Evolutionary conservation across 2,888 invertebrate species (phyloP).

Genomic region (Urechis unicinctus): DNA sequence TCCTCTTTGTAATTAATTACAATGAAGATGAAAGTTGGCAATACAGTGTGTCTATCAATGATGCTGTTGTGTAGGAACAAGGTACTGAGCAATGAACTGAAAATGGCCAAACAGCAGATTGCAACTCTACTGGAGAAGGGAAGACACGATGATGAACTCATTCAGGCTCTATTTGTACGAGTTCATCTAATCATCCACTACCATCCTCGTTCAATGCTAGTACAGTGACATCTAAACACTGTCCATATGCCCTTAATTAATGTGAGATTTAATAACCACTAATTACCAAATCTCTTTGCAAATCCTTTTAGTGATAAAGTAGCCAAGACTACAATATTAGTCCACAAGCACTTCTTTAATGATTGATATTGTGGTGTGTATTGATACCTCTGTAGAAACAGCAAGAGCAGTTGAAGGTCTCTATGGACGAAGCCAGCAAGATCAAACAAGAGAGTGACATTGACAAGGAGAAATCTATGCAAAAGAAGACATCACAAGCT

Average conservation of each 20-base stretch:
- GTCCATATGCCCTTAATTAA: not conserved
- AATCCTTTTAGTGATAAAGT: not conserved
- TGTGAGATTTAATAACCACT: not conserved
- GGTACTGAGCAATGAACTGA: conserved; percentile 44
- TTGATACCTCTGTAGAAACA: conserved; percentile 1
- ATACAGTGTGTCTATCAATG: not conserved
- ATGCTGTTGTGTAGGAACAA: conserved; percentile 35
- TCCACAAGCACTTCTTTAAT: too few species aligned
- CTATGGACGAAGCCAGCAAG: conserved; percentile 24
- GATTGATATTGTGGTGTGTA: not conserved
- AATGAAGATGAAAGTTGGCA: too few species aligned
- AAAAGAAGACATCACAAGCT: conserved; percentile 29
- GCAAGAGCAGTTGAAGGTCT: conserved; percentile 27
- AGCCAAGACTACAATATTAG: too few species aligned
- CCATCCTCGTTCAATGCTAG: too few species aligned
- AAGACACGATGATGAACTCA: conserved; percentile 49
- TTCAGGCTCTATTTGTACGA: conserved; percentile 45
- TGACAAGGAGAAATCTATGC: conserved; percentile 24
- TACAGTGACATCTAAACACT: not conserved
- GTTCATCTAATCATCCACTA: too few species aligned
- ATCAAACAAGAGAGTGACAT: conserved; percentile 24
- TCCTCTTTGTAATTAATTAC: not conserved
- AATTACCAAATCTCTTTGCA: not conserved
- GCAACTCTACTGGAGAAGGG: conserved; percentile 46
- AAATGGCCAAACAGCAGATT: conserved; percentile 41